phyloP scores from a whole-genome alignment of 2,888 invertebrate genomes.

The Cheilosia grossa region DNA sequence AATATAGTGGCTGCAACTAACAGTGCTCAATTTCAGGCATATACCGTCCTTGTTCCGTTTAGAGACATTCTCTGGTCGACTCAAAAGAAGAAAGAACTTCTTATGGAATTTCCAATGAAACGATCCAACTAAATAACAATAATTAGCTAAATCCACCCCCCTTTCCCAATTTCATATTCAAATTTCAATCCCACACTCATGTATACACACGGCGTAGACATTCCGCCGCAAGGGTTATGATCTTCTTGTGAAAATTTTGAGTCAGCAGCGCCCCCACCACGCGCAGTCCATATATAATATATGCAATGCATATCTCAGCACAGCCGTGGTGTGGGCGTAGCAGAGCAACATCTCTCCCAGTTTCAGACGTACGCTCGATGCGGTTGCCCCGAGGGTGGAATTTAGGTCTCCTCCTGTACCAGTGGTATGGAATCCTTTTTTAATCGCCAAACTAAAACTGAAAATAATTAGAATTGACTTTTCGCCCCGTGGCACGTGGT shows the following conservation, averaged over 20 bases:
- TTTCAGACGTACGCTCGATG: slow-evolving; percentile 46
- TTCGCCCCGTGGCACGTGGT: slow-evolving; percentile 69
- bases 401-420: slow-evolving; percentile 60
- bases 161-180: slow-evolving; percentile 48
- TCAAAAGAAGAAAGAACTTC: no score
- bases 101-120: slow-evolving; percentile 6
- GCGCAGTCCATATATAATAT: no score
- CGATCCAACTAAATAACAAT: slow-evolving; percentile 37
- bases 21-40: no score
- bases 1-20: no score
- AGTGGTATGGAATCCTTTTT: slow-evolving; percentile 61
- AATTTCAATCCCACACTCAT: slow-evolving; percentile 53
- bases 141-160: slow-evolving; percentile 28
- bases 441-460: slow-evolving; percentile 71
- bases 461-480: slow-evolving; percentile 74
- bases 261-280: slow-evolving; percentile 40
- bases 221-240: slow-evolving; percentile 35
- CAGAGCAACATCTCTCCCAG: slow-evolving; percentile 40
- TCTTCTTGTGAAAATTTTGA: slow-evolving; percentile 28
- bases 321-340: slow-evolving; percentile 58
- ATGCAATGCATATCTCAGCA: not conserved
- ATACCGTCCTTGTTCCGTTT: no score
- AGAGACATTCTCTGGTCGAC: no score
- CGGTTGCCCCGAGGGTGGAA: slow-evolving; percentile 67
- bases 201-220: not conserved